Evolutionary conservation across 2,888 invertebrate species (phyloP).

Genomic region (Odontothrips loti): DNA sequence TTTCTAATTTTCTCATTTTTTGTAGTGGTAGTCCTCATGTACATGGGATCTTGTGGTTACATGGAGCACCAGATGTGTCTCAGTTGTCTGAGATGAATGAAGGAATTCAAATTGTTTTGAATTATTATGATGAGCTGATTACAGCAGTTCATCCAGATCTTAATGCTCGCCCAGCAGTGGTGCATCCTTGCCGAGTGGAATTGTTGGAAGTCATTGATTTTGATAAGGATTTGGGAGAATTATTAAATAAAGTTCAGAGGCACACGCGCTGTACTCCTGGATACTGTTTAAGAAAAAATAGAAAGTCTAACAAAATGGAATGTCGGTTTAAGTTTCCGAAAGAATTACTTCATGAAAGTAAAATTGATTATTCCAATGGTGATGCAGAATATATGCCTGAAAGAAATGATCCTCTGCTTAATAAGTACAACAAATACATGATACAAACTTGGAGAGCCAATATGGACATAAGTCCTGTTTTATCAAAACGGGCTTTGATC

Average conservation of each 20-base stretch:
- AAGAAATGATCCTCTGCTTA: not conserved
- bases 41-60: slow-evolving; percentile 37
- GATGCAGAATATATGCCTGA: not conserved
- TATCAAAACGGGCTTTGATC: not conserved
- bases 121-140: slow-evolving; percentile 32
- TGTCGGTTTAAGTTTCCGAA: not conserved
- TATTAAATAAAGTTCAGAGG: not conserved
- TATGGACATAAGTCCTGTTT: not conserved
- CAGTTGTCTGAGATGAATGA: slow-evolving; percentile 29
- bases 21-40: slow-evolving; percentile 36
- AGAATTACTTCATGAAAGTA: not conserved
- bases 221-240: not conserved
- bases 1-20: not conserved
- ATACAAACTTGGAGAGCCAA: not conserved
- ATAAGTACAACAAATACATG: not conserved
- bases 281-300: too few relatives aligned
- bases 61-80: slow-evolving; percentile 34
- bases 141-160: slow-evolving; percentile 34
- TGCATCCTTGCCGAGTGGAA: slow-evolving; percentile 34
- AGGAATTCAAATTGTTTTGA: not conserved
- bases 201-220: slow-evolving; percentile 2
- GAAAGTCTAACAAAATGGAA: not conserved
- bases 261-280: not conserved
- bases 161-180: slow-evolving; percentile 21
- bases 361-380: not conserved